phyloP scores from a whole-genome alignment of 2,113 vertebrate genomes.

The Calonectris borealis region DNA sequence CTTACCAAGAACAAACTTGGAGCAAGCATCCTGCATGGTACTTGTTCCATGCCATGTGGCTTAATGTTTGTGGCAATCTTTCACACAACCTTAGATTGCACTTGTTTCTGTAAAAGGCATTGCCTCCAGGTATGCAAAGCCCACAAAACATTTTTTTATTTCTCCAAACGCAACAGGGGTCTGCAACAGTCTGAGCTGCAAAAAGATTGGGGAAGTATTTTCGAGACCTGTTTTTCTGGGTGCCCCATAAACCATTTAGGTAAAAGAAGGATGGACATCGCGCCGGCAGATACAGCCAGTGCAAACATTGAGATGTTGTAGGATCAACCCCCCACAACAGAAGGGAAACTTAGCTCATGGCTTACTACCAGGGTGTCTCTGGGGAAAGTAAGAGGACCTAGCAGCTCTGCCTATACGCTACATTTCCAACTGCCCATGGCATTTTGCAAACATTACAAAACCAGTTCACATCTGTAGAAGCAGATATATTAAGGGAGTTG shows the following conservation, averaged over 20 bases:
- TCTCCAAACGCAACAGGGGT: background rate
- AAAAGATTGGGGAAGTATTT: background rate
- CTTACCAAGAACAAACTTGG: background rate
- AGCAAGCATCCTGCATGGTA: background rate
- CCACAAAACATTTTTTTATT: background rate
- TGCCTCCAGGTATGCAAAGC: background rate
- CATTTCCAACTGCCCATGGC: background rate
- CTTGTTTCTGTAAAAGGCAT: background rate
- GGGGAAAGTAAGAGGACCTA: background rate
- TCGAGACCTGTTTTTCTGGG: background rate
- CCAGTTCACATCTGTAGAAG: background rate
- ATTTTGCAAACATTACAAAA: background rate
- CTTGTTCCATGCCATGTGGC: background rate
- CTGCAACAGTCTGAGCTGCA: background rate
- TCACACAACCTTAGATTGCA: background rate
- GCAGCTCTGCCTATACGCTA: background rate
- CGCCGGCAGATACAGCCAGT: background rate
- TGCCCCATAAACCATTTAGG: background rate
- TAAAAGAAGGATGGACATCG: background rate
- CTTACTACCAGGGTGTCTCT: background rate
- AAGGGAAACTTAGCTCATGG: background rate
- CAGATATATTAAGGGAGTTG: background rate
- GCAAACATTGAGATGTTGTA: background rate
- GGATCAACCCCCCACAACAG: background rate
- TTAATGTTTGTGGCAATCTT: background rate